A percentile compares a stretch with the other conserved stretches of the same genome.
These are phyloP conservation scores for Oeneis ivallda DNA, from an alignment of 2,888 invertebrate genomes.

Conservation along the genomic window DNA sequence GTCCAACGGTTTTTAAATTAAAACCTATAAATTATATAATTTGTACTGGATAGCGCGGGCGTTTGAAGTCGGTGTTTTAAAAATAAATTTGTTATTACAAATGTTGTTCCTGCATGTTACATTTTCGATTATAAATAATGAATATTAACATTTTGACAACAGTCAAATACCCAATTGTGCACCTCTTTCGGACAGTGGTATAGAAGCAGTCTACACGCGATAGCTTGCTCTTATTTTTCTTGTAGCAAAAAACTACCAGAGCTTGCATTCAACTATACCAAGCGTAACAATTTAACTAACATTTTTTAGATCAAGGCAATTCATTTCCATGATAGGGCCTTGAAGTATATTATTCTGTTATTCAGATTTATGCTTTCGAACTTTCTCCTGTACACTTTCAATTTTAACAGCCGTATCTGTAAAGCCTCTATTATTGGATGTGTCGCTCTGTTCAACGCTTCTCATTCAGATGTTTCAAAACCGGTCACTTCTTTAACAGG, in stretches of 20 bases:
- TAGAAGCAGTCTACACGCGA: background rate
- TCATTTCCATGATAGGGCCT: constrained; percentile 14
- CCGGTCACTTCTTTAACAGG: constrained; percentile 6
- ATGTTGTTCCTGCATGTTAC: too few species aligned
- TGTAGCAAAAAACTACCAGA: background rate
- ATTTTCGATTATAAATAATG: too few species aligned
- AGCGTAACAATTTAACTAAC: constrained; percentile 18
- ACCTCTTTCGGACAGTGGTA: too few species aligned
- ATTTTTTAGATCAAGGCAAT: constrained; percentile 19
- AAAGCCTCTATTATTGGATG: constrained; percentile 21
- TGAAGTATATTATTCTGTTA: background rate
- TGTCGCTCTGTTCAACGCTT: constrained; percentile 1
- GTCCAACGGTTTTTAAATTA: too few species aligned
- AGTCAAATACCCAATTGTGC: too few species aligned
- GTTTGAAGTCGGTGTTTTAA: too few species aligned
- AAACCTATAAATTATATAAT: too few species aligned
- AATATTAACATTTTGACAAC: too few species aligned
- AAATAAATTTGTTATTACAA: too few species aligned
- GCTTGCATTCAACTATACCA: constrained; percentile 4
- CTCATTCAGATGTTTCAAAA: background rate
- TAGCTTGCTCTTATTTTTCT: background rate
- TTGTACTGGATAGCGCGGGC: too few species aligned
- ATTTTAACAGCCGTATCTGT: constrained; percentile 24
- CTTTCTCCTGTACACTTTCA: constrained; percentile 39
- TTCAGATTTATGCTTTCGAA: constrained; percentile 29